phyloP scores from a whole-genome alignment of 2,888 invertebrate genomes.

The Eulithis testata region DNA sequence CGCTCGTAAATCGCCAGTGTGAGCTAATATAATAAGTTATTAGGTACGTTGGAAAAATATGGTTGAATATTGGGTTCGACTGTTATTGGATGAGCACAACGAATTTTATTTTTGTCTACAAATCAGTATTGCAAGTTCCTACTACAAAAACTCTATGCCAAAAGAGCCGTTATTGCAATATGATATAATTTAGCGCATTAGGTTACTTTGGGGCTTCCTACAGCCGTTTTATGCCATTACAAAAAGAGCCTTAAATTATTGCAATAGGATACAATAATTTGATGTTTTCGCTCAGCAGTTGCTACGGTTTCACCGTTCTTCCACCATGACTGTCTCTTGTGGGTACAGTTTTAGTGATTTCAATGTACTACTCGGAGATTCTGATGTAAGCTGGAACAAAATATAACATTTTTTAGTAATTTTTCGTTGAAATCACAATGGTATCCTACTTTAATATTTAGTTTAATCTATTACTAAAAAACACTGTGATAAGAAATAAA shows the following conservation, averaged over 20 bases:
- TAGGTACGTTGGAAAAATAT: too few relatives aligned
- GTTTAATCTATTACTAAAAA: too few relatives aligned
- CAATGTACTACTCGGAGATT: conserved; percentile 90
- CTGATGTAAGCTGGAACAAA: conserved; percentile 88
- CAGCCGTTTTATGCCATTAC: conserved; percentile 12
- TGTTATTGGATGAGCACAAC: conserved; percentile 6
- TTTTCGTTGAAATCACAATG: too few relatives aligned
- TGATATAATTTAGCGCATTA: conserved; percentile 21
- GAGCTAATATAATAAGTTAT: too few relatives aligned
- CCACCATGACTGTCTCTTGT: conserved; percentile 97
- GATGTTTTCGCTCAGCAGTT: conserved; percentile 23
- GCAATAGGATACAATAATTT: conserved; percentile 26
- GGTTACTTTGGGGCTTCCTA: conserved; percentile 7
- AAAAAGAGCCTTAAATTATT: conserved; percentile 28
- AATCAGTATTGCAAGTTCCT: conserved; percentile 10
- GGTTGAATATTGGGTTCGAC: neutral
- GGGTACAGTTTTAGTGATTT: conserved; percentile 94
- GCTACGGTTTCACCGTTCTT: conserved; percentile 90
- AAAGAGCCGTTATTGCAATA: conserved; percentile 13
- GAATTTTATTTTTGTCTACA: conserved; percentile 3
- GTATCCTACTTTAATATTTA: too few relatives aligned
- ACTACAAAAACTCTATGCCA: conserved; percentile 1
- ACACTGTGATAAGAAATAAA: too few relatives aligned
- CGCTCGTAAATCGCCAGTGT: too few relatives aligned
- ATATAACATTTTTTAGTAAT: neutral